Evolutionary conservation across 1,140 invertebrate species (phyloP), one percentile per base, ranked within the genome.

Genomic region (Trichonephila clavipes): DNA sequence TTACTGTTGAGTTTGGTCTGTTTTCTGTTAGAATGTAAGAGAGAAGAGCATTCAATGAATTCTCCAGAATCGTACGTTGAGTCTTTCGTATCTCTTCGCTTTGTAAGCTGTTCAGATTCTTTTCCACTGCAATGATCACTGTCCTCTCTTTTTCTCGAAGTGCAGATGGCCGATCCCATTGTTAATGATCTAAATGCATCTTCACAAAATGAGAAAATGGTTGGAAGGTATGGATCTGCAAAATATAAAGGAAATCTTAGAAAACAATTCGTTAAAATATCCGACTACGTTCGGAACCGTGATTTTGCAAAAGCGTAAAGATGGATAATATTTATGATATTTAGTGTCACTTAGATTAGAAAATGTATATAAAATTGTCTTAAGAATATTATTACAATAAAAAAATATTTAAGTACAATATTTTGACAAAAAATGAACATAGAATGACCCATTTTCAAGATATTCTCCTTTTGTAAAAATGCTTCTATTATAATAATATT

Each of bases 151-250:
- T 92, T 92, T 28, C n/a, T 58, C 7, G 91, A 92, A 2, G 62
- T 72, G 83, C 91, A 92, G 14, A 92, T 92, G 64, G 64, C 62
- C 8, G 82, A 64, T 86, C 91, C 91, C 91, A 92, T 92, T 28
- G 58, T 59, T 87, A 85, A 59, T 61, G 58, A 59, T 59, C 4
- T 12, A n/a, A 24, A 4, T 21, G 59, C 82, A 85, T 85, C 58
- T 85, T 85, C 58, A 59, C 8, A 7, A 85, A 21, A 85, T 77
- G 24, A 77, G 19, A 21, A 19, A 62, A 1, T 16, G 44, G 5
- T n/a, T 69, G 64, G 64, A 69, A 24, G 28, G 16, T 16, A 34
- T 34, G 16, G 28, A 40, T 34, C 14, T 28, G 14, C 34, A 77
- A 77, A 77, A 24, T 28, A 28, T 28, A 28, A 28, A 77, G 40